Evolutionary conservation across 2,113 vertebrate genomes (phyloP).

Genomic region (Paradoxurus hermaphroditus): DNA sequence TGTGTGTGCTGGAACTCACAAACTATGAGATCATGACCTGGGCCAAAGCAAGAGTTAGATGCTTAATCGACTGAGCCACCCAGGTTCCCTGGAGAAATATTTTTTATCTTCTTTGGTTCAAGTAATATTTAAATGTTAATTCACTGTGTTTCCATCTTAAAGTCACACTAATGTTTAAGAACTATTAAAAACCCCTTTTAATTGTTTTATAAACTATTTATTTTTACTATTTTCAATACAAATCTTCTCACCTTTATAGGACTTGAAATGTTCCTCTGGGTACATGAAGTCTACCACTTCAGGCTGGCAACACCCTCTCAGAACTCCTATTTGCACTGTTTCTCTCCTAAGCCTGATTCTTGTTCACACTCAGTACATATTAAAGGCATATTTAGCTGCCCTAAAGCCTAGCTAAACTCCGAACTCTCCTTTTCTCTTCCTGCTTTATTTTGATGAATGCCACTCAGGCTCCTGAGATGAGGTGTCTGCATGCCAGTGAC

Average conservation of each 20-base stretch:
- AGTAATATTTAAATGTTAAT: neutral
- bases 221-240: neutral
- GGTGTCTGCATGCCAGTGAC: neutral
- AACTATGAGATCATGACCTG: no score
- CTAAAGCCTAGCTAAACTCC: no score
- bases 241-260: neutral
- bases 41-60: no score
- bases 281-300: accelerated
- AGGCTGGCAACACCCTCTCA: neutral
- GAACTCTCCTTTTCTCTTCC: neutral
- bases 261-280: neutral
- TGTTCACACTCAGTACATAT: neutral
- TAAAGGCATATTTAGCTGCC: neutral
- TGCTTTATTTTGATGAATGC: neutral
- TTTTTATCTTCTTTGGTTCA: neutral
- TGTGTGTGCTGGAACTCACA: no score
- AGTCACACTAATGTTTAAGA: neutral
- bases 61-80: no score
- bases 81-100: neutral
- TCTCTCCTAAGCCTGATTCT: neutral
- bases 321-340: neutral
- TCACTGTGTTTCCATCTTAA: neutral
- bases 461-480: neutral
- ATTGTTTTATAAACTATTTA: neutral
- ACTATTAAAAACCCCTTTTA: neutral